phyloP scores from a whole-genome alignment of 2,113 vertebrate species.

The Diphyllodes magnificus region DNA sequence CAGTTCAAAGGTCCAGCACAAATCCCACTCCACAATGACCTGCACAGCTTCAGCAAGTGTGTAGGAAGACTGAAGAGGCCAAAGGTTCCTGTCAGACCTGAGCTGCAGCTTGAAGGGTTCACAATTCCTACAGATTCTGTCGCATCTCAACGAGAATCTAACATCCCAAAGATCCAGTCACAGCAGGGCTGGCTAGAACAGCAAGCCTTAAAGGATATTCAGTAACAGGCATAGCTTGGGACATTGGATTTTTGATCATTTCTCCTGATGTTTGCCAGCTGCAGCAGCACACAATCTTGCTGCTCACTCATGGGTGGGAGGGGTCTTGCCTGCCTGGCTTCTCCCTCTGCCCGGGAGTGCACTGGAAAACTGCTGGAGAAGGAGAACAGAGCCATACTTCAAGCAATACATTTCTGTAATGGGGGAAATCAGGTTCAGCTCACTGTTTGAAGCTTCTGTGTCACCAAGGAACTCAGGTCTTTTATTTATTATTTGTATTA shows the following conservation, averaged over 20 bases:
- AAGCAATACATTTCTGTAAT: rapidly evolving
- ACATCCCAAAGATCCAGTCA: neutral
- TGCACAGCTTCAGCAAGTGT: neutral
- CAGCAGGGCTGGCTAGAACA: neutral
- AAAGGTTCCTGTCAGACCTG: neutral
- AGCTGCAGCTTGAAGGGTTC: neutral
- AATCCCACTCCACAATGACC: neutral
- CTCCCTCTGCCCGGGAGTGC: rapidly evolving
- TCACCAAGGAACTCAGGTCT: neutral
- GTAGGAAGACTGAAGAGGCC: neutral
- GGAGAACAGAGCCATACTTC: neutral
- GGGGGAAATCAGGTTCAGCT: neutral
- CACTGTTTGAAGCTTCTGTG: neutral
- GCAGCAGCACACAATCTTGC: neutral
- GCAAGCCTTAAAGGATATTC: neutral
- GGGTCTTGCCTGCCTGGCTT: neutral
- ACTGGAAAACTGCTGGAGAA: neutral
- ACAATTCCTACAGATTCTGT: neutral
- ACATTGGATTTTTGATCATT: neutral
- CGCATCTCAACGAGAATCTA: neutral
- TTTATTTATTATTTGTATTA: conserved; percentile 36
- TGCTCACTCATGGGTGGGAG: neutral
- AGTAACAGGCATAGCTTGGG: neutral
- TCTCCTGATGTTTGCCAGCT: neutral
- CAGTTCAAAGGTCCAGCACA: neutral